Evolutionary conservation across 2,888 invertebrate genomes (phyloP).

Genomic region (Andrena trimmerana): DNA sequence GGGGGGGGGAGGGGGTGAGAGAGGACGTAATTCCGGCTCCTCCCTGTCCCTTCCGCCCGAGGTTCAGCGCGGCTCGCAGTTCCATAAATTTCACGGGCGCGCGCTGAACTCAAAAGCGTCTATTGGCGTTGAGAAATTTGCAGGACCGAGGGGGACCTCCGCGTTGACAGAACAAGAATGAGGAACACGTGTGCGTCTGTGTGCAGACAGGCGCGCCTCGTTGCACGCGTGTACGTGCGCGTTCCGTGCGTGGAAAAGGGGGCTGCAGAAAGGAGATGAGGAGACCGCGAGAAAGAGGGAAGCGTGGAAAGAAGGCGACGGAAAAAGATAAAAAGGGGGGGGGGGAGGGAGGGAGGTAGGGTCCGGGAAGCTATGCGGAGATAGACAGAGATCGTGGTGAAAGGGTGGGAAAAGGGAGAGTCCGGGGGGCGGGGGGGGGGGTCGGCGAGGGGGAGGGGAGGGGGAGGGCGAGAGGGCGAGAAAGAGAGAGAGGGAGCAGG

Average conservation of each 20-base stretch:
- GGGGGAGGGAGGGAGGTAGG: constrained; percentile 15
- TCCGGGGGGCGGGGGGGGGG: background rate
- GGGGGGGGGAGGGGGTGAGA: background rate
- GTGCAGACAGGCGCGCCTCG: no score
- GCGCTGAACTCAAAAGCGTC: constrained; percentile 31
- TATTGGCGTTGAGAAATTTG: constrained; percentile 40
- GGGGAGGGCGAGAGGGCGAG: constrained; percentile 26
- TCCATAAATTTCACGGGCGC: constrained; percentile 28
- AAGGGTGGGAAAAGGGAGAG: background rate
- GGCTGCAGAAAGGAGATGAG: constrained; percentile 36
- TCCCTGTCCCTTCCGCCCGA: background rate
- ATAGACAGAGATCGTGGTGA: constrained; percentile 17
- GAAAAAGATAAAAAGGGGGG: constrained; percentile 55
- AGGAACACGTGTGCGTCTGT: constrained; percentile 13
- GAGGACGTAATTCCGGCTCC: background rate
- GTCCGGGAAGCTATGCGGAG: constrained; percentile 13
- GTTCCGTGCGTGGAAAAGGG: constrained; percentile 1
- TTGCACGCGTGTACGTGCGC: no score
- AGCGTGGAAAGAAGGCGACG: constrained; percentile 21
- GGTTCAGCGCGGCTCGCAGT: constrained; percentile 1
- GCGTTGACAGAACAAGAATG: constrained; percentile 44
- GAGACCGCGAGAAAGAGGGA: constrained; percentile 36
- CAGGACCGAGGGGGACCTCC: constrained; percentile 33
- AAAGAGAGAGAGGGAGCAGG: constrained; percentile 50
- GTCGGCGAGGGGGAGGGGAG: constrained; percentile 2